phyloP scores from a whole-genome alignment of 2,797 vertebrate genomes.

The Aphelocoma californica region DNA sequence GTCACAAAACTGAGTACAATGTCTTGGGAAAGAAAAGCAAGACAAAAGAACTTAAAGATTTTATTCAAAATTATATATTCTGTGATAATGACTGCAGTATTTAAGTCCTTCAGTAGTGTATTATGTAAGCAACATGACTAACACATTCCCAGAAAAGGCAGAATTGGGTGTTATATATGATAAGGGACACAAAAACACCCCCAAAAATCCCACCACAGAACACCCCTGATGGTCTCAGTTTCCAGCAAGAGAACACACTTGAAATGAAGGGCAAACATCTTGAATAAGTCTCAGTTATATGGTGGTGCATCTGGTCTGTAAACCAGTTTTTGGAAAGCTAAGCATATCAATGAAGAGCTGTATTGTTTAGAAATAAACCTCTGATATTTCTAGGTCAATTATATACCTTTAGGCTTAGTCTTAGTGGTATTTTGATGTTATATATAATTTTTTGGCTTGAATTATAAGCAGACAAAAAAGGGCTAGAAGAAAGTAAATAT shows the following conservation, averaged over 20 bases:
- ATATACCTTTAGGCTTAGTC: neutral
- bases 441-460: neutral
- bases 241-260: neutral
- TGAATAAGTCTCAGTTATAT: neutral
- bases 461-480: neutral
- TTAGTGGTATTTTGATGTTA: neutral
- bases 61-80: neutral
- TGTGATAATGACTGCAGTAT: neutral
- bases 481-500: neutral
- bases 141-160: neutral
- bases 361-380: neutral
- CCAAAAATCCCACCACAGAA: fast-evolving
- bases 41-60: neutral
- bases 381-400: neutral
- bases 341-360: neutral
- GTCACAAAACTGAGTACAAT: neutral
- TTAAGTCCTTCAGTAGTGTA: neutral
- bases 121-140: neutral
- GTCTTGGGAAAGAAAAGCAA: neutral
- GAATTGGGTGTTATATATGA: neutral
- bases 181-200: neutral
- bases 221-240: neutral
- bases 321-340: neutral
- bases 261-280: neutral
- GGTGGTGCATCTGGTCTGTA: neutral